Evolutionary conservation across 2,888 invertebrate genomes (phyloP), one percentile per base, ranked within the genome.

Genomic region (Meloe dianella): DNA sequence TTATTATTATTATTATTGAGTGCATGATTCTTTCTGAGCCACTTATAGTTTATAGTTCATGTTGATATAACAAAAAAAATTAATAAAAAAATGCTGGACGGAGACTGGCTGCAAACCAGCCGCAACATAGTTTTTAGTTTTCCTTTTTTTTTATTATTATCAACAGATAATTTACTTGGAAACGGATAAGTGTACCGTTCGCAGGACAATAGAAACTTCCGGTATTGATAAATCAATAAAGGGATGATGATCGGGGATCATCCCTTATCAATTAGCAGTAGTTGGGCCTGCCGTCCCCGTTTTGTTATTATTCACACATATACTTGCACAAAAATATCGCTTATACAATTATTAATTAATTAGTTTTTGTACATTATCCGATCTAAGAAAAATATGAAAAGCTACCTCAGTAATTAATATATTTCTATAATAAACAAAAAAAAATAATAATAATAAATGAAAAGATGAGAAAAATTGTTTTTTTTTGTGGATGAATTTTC

Each of bases 331-430:
- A 22, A n/a, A n/a, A 14, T 27, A 57, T 30, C 10, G 22, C 59
- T 30, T 22, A 59, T 14, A 14, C n/a, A 24, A 38, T n/a, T 38
- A 17, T 41, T 41, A 41, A 41, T 41, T 38, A 51, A 60, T 72
- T 74, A 71, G 71, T 73, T 75, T 74, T 75, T 74, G 73, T 75
- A 77, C 73, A 75, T 80, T 82, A 80, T 84, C 83, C 83, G 81
- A 79, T 80, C 83, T 84, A 83, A 83, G 84, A 81, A 81, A 79
- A 35, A 35, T 35, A 35, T 35, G 35, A 35, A 82, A 80, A 83
- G 83, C 84, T 84, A 84, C 84, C 84, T 84, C 84, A 84, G 82
- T 84, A 83, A 83, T 83, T 83, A 80, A 82, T 84, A 84, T 83
- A 83, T 83, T 83, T 83, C 81, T 82, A 83, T 82, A 79, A 8